Conservation (phyloP, 2,113 vertebrate genomes). For the Entomyzon cyanotis region DNA sequence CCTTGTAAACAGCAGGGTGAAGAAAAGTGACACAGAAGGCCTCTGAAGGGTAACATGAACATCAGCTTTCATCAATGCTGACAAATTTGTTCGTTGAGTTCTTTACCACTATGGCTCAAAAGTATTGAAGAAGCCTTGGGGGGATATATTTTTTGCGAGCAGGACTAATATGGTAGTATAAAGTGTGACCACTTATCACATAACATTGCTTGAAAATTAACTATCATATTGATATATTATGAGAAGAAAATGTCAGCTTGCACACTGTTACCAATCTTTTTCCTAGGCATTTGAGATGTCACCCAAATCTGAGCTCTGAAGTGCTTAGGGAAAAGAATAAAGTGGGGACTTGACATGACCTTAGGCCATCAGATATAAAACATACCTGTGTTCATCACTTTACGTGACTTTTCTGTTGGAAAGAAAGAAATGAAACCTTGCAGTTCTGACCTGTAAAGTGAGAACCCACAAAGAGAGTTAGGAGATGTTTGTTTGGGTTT, state of each 20-base stretch:
- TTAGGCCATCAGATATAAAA: not conserved
- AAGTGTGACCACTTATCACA: not conserved
- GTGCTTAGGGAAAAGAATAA: not conserved
- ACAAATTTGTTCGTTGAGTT: not conserved
- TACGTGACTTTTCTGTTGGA: not conserved
- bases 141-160: not conserved
- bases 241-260: not conserved
- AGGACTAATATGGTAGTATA: not conserved
- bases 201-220: not conserved
- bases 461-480: not conserved
- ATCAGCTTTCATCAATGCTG: constrained; percentile 34
- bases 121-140: not conserved
- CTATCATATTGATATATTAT: not conserved
- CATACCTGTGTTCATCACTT: not conserved
- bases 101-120: not conserved
- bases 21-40: not conserved
- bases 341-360: not conserved
- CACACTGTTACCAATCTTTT: not conserved
- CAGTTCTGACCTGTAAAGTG: not conserved
- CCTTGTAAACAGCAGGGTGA: not conserved
- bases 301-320: not conserved
- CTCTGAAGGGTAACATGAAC: constrained; percentile 9
- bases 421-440: not conserved
- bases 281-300: not conserved
- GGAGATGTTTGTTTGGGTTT: not conserved